Conservation (phyloP, 2,113 vertebrate genomes). For the Tretioscincus oriximinensis region DNA sequence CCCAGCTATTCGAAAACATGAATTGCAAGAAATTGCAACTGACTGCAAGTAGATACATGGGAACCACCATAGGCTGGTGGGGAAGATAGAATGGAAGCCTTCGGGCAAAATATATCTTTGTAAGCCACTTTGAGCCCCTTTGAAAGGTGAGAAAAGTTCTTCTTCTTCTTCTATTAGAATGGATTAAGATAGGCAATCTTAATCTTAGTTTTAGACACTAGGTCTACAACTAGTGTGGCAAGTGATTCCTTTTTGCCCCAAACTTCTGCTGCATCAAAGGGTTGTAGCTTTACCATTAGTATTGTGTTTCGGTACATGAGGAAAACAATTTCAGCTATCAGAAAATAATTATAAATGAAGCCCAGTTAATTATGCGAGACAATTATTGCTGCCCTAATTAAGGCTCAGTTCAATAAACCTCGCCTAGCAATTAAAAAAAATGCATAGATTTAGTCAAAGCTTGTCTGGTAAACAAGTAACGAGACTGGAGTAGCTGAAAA, state of each 20-base stretch:
- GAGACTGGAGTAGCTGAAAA: conserved; percentile 71
- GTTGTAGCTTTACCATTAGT: conserved; percentile 52
- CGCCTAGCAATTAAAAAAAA: conserved; percentile 52
- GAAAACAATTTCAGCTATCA: conserved; percentile 69
- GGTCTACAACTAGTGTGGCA: background rate
- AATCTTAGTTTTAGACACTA: too few species aligned
- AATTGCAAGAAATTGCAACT: too few species aligned
- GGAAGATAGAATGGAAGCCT: too few species aligned
- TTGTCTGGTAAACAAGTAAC: conserved; percentile 74
- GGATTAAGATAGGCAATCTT: too few species aligned
- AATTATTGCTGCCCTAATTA: conserved; percentile 74
- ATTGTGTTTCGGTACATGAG: conserved; percentile 50
- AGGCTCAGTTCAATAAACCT: conserved; percentile 72
- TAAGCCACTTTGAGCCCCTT: too few species aligned
- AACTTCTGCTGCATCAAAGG: conserved; percentile 40
- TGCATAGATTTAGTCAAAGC: conserved; percentile 69
- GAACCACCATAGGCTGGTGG: too few species aligned
- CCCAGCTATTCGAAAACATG: too few species aligned
- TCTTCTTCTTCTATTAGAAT: too few species aligned
- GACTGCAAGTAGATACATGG: too few species aligned
- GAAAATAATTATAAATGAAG: conserved; percentile 77
- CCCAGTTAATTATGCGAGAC: conserved; percentile 75
- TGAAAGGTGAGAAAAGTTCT: too few species aligned
- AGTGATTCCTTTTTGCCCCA: background rate
- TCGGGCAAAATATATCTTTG: too few species aligned